Percentiles rank a stretch among this genome's conserved stretches.
Conservation (phyloP, 2,888 invertebrate genomes). For the Piscicola geometra region DNA sequence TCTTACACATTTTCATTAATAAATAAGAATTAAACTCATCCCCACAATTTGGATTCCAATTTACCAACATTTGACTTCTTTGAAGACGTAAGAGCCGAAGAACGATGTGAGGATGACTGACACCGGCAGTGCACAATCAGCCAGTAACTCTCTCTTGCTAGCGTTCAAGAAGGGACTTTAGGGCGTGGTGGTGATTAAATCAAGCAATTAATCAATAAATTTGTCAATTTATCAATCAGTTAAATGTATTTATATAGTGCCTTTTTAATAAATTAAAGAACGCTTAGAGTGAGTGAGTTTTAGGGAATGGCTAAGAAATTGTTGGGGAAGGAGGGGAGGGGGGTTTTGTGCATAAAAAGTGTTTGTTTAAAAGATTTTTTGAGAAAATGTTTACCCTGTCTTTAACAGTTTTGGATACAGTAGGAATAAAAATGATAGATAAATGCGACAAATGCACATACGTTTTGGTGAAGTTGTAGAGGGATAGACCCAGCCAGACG, state of each 20-base stretch:
- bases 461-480: slow-evolving; percentile 64
- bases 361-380: too few relatives aligned
- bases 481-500: slow-evolving; percentile 62
- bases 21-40: too few relatives aligned
- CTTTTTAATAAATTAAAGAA: too few relatives aligned
- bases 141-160: slow-evolving; percentile 61
- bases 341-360: background rate
- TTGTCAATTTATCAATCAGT: background rate
- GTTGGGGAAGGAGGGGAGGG: background rate
- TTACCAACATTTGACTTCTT: slow-evolving; percentile 60
- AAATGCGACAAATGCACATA: slow-evolving; percentile 46
- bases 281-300: background rate
- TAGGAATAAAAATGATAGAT: background rate
- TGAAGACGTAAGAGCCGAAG: slow-evolving; percentile 61
- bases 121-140: slow-evolving; percentile 63
- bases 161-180: slow-evolving; percentile 59
- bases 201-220: background rate
- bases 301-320: background rate
- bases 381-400: too few relatives aligned
- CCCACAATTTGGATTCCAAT: too few relatives aligned
- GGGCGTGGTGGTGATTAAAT: too few relatives aligned
- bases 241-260: too few relatives aligned
- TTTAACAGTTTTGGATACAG: too few relatives aligned
- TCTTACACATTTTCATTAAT: too few relatives aligned
- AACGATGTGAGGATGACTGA: slow-evolving; percentile 62